phyloP scores from a whole-genome alignment of 1,140 invertebrate genomes.

The Papilio polytes region DNA sequence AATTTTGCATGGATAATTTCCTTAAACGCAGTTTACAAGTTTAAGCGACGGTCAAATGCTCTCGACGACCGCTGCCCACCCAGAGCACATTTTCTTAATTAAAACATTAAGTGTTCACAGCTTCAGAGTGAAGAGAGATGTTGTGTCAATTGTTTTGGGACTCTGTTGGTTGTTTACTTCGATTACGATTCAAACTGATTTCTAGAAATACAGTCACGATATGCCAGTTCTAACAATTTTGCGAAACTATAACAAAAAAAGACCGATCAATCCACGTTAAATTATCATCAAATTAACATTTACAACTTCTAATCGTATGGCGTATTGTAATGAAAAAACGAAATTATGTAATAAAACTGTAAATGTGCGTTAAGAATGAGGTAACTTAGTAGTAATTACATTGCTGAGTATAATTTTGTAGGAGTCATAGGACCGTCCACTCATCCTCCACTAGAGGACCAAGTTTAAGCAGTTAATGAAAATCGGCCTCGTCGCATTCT shows the following conservation, averaged over 20 bases:
- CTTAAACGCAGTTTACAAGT: slow-evolving; percentile 64
- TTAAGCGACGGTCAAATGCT: slow-evolving; percentile 56
- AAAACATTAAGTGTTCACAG: slow-evolving; percentile 56
- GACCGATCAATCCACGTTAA: not conserved
- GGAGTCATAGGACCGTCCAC: slow-evolving; percentile 46
- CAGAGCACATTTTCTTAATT: slow-evolving; percentile 66
- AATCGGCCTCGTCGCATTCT: slow-evolving; percentile 74
- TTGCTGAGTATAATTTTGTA: slow-evolving; percentile 20
- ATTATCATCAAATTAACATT: no score
- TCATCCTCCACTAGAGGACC: slow-evolving; percentile 56
- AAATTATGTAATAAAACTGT: not conserved
- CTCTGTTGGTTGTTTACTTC: not conserved
- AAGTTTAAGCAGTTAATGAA: slow-evolving; percentile 74
- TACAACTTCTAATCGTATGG: not conserved
- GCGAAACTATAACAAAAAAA: not conserved
- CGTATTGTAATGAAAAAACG: not conserved
- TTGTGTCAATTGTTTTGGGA: slow-evolving; percentile 29
- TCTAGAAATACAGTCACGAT: not conserved
- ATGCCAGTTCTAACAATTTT: not conserved
- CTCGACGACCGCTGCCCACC: slow-evolving; percentile 47
- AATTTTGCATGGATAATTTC: slow-evolving; percentile 70
- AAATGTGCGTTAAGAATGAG: not conserved
- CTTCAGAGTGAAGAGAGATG: slow-evolving; percentile 29
- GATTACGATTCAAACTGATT: not conserved
- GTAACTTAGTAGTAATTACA: slow-evolving; percentile 27